Evolutionary conservation across 64 coral and sea anemone species (phyloP).

Genomic region (Dendrophyllia cribrosa): DNA sequence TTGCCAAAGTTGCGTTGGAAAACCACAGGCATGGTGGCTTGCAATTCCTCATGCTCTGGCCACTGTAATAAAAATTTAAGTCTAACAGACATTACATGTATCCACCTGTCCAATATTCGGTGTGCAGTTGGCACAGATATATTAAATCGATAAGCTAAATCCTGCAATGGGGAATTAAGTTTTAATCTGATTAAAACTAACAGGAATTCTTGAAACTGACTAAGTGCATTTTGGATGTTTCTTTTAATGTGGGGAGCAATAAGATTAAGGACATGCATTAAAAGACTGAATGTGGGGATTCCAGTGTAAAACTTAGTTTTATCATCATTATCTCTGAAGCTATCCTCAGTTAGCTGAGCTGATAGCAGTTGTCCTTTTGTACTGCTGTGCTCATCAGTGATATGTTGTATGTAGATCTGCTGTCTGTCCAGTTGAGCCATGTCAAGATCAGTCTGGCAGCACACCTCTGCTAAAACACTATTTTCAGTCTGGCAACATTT

Average conservation of each 20-base stretch:
- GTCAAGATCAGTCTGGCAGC: constrained; percentile 11
- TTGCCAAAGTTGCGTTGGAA: constrained; percentile 1
- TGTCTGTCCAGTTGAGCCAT: neutral
- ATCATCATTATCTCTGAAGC: constrained; percentile 22
- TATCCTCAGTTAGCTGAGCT: neutral
- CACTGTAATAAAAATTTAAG: constrained; percentile 28
- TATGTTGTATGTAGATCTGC: neutral
- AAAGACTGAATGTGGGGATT: neutral
- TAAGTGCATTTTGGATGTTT: constrained; percentile 9
- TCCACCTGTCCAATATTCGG: constrained; percentile 39
- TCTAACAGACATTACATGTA: constrained; percentile 14
- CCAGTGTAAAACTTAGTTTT: constrained; percentile 53
- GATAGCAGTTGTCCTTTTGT: neutral
- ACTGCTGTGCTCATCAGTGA: neutral
- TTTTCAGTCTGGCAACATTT: constrained; percentile 24
- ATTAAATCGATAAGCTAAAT: constrained; percentile 18
- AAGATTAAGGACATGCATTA: neutral
- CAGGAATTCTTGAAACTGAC: constrained; percentile 2
- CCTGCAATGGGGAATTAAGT: constrained; percentile 35
- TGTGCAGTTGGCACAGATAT: constrained; percentile 23
- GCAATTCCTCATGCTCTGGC: neutral
- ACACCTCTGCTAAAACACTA: neutral
- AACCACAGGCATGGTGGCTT: constrained; percentile 3
- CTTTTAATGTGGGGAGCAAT: constrained; percentile 18
- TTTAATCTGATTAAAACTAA: constrained; percentile 32